Conservation (phyloP, 2,888 invertebrate genomes). For the Andrena minutula region DNA sequence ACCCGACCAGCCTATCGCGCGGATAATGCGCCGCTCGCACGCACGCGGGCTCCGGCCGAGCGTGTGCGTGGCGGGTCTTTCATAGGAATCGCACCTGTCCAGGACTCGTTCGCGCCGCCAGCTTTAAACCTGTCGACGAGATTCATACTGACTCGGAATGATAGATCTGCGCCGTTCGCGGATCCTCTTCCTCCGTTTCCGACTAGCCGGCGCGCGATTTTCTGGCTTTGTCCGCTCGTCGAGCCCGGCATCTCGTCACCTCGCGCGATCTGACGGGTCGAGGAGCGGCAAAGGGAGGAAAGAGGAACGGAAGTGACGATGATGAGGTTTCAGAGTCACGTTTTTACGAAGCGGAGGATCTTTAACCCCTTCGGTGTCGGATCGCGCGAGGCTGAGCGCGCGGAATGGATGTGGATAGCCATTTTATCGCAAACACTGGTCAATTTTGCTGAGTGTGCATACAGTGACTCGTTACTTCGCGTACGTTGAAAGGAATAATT, state of each 20-base stretch:
- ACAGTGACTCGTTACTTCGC: too few relatives aligned
- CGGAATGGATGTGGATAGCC: neutral
- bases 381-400: neutral
- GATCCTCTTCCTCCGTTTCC: constrained; percentile 53
- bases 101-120: constrained; percentile 73
- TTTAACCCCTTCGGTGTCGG: neutral
- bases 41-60: constrained; percentile 1
- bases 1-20: constrained; percentile 33
- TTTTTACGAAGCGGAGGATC: neutral
- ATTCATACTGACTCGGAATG: constrained; percentile 78
- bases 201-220: constrained; percentile 41
- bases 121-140: constrained; percentile 78
- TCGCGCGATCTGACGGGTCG: constrained; percentile 39
- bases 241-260: constrained; percentile 23
- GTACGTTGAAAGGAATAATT: too few relatives aligned
- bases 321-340: constrained; percentile 15
- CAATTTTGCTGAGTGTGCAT: too few relatives aligned
- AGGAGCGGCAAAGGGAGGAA: neutral
- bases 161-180: constrained; percentile 74
- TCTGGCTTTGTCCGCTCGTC: constrained; percentile 32
- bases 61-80: constrained; percentile 65
- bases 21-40: constrained; percentile 40
- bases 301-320: constrained; percentile 28
- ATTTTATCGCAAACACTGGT: too few relatives aligned
- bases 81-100: constrained; percentile 78